Evolutionary conservation across 2,113 vertebrate species (phyloP).

Genomic region (Chloebia gouldiae): DNA sequence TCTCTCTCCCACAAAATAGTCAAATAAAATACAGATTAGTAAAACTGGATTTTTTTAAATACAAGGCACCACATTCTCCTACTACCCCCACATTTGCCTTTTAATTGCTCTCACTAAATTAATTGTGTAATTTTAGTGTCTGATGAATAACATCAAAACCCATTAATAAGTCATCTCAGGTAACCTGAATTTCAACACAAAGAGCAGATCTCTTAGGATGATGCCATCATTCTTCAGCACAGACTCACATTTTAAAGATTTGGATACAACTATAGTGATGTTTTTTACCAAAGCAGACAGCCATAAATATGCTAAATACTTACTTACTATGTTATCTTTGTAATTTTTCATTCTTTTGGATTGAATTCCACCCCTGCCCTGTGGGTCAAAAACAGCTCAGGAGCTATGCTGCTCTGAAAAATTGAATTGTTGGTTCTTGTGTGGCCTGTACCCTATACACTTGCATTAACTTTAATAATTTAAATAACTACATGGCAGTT

Average conservation of each 20-base stretch:
- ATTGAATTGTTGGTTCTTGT: neutral
- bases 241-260: neutral
- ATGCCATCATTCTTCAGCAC: neutral
- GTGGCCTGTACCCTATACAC: neutral
- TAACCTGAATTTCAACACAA: neutral
- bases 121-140: neutral
- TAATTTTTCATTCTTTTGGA: neutral
- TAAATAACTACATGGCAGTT: neutral
- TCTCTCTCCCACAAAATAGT: neutral
- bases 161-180: neutral
- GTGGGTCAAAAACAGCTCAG: neutral
- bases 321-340: neutral
- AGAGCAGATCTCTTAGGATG: neutral
- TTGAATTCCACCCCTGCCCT: neutral
- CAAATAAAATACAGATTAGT: neutral
- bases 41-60: neutral
- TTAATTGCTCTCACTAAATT: neutral
- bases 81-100: neutral
- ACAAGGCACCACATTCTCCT: neutral
- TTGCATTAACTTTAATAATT: neutral
- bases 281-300: neutral
- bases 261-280: neutral
- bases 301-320: neutral
- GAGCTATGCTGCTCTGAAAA: neutral
- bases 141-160: neutral